Evolutionary conservation across 2,113 vertebrate genomes (phyloP).

Genomic region (Micronycteris hirsuta): DNA sequence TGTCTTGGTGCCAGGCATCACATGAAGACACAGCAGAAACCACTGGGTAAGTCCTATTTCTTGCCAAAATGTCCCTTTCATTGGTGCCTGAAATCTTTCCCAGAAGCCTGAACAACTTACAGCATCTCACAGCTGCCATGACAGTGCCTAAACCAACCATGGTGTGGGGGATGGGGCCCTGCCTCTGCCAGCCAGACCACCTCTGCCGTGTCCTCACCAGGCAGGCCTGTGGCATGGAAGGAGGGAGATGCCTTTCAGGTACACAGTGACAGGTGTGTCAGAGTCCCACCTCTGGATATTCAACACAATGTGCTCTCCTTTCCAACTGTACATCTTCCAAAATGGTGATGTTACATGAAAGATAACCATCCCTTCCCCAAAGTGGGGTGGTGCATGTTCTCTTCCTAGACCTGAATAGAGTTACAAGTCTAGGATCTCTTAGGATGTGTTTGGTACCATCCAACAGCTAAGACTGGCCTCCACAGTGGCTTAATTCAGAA

Average conservation of each 20-base stretch:
- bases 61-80: background rate
- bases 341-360: background rate
- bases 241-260: too few relatives aligned
- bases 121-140: background rate
- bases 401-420: background rate
- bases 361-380: background rate
- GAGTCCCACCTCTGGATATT: background rate
- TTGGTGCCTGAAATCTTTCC: background rate
- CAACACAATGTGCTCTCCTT: background rate
- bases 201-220: fast-evolving
- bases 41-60: background rate
- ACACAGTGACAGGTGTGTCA: too few relatives aligned
- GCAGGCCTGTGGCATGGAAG: background rate
- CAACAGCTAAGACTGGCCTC: background rate
- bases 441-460: background rate
- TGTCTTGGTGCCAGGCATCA: background rate
- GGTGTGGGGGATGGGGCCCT: background rate
- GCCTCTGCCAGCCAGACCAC: background rate
- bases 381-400: background rate
- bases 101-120: background rate
- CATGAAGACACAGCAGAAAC: background rate
- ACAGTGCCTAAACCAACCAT: background rate
- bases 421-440: background rate
- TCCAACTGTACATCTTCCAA: background rate
- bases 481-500: too few relatives aligned